Conservation (phyloP, 2,113 vertebrate species). For the Tachuris rubrigastra region DNA sequence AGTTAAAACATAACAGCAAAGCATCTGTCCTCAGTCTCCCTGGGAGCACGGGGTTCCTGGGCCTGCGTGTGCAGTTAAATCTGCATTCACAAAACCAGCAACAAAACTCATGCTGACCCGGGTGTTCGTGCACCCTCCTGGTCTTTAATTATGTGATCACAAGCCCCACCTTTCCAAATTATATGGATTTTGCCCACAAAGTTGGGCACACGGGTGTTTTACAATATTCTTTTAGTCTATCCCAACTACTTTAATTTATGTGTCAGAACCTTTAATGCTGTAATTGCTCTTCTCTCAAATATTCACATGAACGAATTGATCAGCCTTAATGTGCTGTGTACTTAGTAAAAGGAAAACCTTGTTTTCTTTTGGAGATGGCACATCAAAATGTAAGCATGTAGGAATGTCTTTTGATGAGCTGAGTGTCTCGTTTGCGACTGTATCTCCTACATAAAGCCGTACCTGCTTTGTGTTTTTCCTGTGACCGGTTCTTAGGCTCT, state of each 20-base stretch:
- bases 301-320: neutral
- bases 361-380: neutral
- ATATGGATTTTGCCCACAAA: neutral
- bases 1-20: accelerated
- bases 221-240: neutral
- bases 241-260: neutral
- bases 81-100: neutral
- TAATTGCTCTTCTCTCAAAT: neutral
- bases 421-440: neutral
- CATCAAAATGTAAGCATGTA: neutral
- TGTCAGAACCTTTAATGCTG: neutral
- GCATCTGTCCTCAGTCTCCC: neutral
- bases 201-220: neutral
- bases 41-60: accelerated
- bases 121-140: neutral
- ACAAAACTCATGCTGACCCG: neutral
- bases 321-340: neutral
- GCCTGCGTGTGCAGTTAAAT: accelerated
- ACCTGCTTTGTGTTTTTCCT: neutral
- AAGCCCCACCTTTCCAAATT: neutral
- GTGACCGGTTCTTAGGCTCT: neutral
- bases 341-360: neutral
- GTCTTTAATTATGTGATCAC: neutral
- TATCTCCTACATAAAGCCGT: neutral
- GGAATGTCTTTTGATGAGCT: neutral